Evolutionary conservation across 2,113 vertebrate species (phyloP).

Genomic region (Sciurus niger): DNA sequence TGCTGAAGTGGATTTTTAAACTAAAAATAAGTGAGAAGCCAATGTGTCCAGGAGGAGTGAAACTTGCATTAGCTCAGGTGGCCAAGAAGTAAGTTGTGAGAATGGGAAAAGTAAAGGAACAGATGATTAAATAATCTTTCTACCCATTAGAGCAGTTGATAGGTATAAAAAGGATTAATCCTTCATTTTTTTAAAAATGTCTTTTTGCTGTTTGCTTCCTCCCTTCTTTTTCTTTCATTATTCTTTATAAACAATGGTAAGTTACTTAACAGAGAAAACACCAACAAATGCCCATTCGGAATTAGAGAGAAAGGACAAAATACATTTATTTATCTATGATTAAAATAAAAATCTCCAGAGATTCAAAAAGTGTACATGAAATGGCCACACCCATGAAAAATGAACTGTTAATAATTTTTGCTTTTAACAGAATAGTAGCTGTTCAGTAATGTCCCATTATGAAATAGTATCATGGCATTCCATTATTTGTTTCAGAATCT

Average conservation of each 20-base stretch:
- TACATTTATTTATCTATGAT: neutral
- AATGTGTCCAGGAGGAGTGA: neutral
- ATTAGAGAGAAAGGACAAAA: slow-evolving; percentile 8
- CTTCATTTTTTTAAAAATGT: neutral
- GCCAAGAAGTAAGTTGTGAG: neutral
- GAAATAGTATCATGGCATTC: neutral
- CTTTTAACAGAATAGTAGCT: slow-evolving; percentile 26
- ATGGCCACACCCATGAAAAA: neutral
- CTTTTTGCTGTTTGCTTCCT: neutral
- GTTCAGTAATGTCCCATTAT: slow-evolving; percentile 9
- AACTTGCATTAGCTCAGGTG: slow-evolving; percentile 12
- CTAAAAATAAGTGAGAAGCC: slow-evolving; percentile 55
- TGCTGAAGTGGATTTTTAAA: slow-evolving; percentile 62
- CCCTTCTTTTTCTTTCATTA: neutral
- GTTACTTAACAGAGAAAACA: slow-evolving; percentile 39
- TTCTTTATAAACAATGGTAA: slow-evolving; percentile 30
- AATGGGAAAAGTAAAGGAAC: neutral
- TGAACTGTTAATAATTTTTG: slow-evolving; percentile 15
- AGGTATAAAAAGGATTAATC: neutral
- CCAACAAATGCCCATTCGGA: neutral
- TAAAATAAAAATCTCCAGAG: neutral
- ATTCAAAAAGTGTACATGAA: neutral
- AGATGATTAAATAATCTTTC: neutral
- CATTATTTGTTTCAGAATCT: slow-evolving; percentile 23
- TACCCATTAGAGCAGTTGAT: neutral